A percentile compares a stretch with the other conserved stretches of the same genome.
phyloP scores from a whole-genome alignment of 1,140 invertebrate species.

The Eulimnadia texana region DNA sequence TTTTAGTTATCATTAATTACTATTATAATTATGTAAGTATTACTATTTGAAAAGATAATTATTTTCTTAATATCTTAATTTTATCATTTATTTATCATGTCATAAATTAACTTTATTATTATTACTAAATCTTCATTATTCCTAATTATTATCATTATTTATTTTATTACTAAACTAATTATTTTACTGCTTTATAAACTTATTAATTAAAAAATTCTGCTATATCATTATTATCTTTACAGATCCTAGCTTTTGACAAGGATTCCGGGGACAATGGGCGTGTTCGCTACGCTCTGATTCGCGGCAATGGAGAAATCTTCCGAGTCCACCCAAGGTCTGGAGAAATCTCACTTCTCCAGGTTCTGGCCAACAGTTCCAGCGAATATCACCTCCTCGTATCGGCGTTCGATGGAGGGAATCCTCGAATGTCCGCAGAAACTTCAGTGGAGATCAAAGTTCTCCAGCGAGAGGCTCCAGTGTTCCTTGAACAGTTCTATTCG shows the following conservation, averaged over 20 bases:
- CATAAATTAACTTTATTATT: too few species aligned
- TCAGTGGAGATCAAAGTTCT: constrained; percentile 73
- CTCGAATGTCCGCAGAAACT: constrained; percentile 60
- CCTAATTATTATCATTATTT: too few species aligned
- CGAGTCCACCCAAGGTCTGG: constrained; percentile 71
- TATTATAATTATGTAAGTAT: too few species aligned
- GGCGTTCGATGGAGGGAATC: constrained; percentile 79
- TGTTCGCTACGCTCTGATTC: constrained; percentile 78
- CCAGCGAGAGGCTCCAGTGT: constrained; percentile 73
- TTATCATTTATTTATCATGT: too few species aligned
- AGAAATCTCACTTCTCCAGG: constrained; percentile 68
- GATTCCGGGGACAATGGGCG: constrained; percentile 70
- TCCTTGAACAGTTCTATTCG: constrained; percentile 73
- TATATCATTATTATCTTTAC: background rate
- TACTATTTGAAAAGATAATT: too few species aligned
- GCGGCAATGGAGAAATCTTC: constrained; percentile 72
- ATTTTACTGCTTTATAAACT: too few species aligned
- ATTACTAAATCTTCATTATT: too few species aligned
- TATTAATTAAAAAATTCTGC: too few species aligned
- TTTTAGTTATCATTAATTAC: too few species aligned
- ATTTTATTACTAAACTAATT: too few species aligned
- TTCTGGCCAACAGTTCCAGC: constrained; percentile 63
- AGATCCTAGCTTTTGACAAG: constrained; percentile 70
- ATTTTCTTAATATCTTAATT: too few species aligned
- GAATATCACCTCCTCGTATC: constrained; percentile 71